A percentile compares a stretch with the other conserved stretches of the same genome.
phyloP scores from a whole-genome alignment of 2,113 vertebrate species.

The Gambusia holbrooki region DNA sequence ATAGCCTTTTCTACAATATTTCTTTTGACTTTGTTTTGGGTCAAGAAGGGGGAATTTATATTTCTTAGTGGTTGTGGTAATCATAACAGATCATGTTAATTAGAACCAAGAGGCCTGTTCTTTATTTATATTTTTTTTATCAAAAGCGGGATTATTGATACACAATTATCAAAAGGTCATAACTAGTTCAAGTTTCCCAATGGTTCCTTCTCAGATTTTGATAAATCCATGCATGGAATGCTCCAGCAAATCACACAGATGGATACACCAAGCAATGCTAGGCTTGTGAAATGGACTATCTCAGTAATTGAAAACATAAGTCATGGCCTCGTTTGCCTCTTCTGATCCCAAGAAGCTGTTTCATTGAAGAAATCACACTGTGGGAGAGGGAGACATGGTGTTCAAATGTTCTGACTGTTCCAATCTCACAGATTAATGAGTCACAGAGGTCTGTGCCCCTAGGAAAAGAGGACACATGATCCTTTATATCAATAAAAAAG shows the following conservation, averaged over 20 bases:
- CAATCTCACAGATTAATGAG: slow-evolving; percentile 80
- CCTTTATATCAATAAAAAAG: slow-evolving; percentile 68
- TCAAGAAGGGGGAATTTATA: not conserved
- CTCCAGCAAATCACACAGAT: slow-evolving; percentile 50
- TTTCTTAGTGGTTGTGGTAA: too few species aligned
- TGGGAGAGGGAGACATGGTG: slow-evolving; percentile 54
- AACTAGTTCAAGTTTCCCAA: slow-evolving; percentile 18
- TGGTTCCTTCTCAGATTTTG: slow-evolving; percentile 29
- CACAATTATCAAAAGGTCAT: slow-evolving; percentile 6
- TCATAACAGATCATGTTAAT: too few species aligned
- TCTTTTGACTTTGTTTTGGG: not conserved
- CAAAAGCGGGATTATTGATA: slow-evolving; percentile 1
- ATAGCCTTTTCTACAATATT: too few species aligned
- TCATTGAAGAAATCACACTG: slow-evolving; percentile 67
- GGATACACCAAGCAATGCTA: slow-evolving; percentile 32
- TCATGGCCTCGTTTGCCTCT: slow-evolving; percentile 50
- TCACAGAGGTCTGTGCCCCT: slow-evolving; percentile 52
- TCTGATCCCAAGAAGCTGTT: slow-evolving; percentile 54
- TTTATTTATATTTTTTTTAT: not conserved
- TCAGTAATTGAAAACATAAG: slow-evolving; percentile 72
- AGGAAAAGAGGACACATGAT: slow-evolving; percentile 65
- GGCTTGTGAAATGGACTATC: slow-evolving; percentile 65
- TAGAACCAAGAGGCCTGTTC: too few species aligned
- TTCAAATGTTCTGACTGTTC: slow-evolving; percentile 74
- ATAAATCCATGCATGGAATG: slow-evolving; percentile 47